Evolutionary conservation across 2,797 vertebrate species (phyloP), one percentile per base, ranked within the genome.

Genomic region (Cirrhinus mrigala): DNA sequence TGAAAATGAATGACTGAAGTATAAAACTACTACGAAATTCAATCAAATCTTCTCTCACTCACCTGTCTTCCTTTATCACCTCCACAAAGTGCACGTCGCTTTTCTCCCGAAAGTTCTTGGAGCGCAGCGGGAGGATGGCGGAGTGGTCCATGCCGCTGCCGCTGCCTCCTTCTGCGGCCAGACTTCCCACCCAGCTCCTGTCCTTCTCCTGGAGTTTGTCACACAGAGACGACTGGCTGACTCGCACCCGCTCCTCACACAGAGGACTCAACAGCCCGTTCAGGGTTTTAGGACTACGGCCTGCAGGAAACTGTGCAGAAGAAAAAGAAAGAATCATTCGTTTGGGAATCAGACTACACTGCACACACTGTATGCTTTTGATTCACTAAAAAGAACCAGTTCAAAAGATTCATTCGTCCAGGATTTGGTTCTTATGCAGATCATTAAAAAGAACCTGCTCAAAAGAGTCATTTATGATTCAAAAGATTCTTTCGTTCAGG

Each of bases 1-100:
- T 1, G n/a, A 16, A 15, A 58, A 48, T 56, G 1, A 76, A 73
- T 62, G 40, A 27, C 11, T 20, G 16, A 44, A 40, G 6, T 27
- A 73, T 68, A 44, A 40, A 76, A 58, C 18, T 29, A 75, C 33
- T 8, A 16, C 2, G 33, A 33, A 33, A 33, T 14, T 48, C 9
- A 37, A n/a, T 62, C 0, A 0, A 50, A 62, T 60, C 64, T 8
- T 48, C 58, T 52, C 22, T 24, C 18, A 33, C 95, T 95, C 91
- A 99, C 98, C 98, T 98, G 95, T 99, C 97, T 89, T 99, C 98
- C 92, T 97, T 98, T 90, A 99, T 99, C 82, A 99, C 98, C 33
- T 99, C 98, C 78, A 99, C 98, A 89, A 99, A 99, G 90, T 99
- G 97, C 73, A 93, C 98, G 0, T 99, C 98, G 0, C 97, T 99